Evolutionary conservation across 2,113 vertebrate genomes (phyloP), one percentile per base, ranked within the genome.

Genomic region (Parotia lawesii): DNA sequence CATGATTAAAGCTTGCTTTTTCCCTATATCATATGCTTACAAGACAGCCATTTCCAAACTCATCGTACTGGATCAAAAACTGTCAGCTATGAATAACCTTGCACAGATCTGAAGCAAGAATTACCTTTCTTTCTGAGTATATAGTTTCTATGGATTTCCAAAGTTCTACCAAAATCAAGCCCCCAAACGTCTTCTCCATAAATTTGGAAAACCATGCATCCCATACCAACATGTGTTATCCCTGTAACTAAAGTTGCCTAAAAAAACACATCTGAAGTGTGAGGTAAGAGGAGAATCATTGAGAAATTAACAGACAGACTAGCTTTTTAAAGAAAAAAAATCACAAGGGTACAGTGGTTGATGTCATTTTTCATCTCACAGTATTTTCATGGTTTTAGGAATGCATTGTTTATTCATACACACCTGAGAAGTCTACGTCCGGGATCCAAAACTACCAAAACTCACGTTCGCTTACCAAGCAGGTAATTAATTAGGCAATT

Each of bases 361-460:
- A 28, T 27, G 7, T 11, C 0, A 56, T 42, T 58, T 56, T 62
- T 42, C 65, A 60, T 27, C 25, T 93, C 54, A n/a, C 21, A 18
- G 21, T 13, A 2, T 20, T 66, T 38, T 66, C 38, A 15, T 2
- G 6, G 20, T 65, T 72, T 85, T 48, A 50, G 24, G 38, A 70
- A 71, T 1, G 1, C 10, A 4, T 3, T 16, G 12, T 31, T 9
- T 31, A 15, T 5, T 10, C 4, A 5, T 19, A 45, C 14, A 65
- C 6, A 42, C 33, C 28, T 35, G 4, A 42, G 38, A 25, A 77
- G 21, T 53, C 37, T 33, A 44, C 6, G 53, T 11, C 13, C 9
- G 2, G 7, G 35, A 64, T 12, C 48, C 1, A 9, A 48, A 87
- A 37, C 21, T 11, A 85, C 24, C 11, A 66, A 84, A 90, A 48